Percentiles rank a stretch among this genome's conserved stretches.
These are phyloP conservation scores for Gallinago undulata DNA, from an alignment of 2,113 vertebrate genomes.

Conservation along the genomic window DNA sequence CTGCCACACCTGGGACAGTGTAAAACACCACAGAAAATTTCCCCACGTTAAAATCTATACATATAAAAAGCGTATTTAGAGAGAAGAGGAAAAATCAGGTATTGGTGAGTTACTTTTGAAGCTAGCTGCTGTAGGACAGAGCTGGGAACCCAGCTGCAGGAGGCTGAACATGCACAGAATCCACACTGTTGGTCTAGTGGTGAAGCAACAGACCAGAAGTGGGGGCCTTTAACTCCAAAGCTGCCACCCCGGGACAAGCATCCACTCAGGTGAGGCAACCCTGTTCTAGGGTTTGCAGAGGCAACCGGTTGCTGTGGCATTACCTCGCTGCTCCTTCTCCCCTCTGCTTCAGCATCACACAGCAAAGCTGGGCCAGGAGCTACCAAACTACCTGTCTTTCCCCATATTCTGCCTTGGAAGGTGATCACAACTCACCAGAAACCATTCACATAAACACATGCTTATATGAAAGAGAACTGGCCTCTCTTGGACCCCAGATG, in stretches of 20 bases:
- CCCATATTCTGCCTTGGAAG: background rate
- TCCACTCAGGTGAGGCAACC: background rate
- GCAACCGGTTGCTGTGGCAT: background rate
- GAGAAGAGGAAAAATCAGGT: background rate
- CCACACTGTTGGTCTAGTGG: background rate
- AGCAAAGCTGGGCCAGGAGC: background rate
- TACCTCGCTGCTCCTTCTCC: fast-evolving
- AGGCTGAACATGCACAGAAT: background rate
- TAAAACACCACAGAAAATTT: background rate
- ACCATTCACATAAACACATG: too few relatives aligned
- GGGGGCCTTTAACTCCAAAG: background rate
- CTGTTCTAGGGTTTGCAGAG: fast-evolving
- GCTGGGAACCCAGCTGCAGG: background rate
- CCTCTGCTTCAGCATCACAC: background rate
- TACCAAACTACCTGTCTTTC: background rate
- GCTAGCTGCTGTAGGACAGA: background rate
- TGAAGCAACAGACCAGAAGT: background rate
- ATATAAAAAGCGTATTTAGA: background rate
- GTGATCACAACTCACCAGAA: background rate
- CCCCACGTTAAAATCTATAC: background rate
- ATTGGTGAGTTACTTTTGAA: background rate
- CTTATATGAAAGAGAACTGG: background rate
- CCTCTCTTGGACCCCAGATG: too few relatives aligned
- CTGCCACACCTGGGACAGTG: fast-evolving
- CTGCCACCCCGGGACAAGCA: background rate